Conservation (phyloP, 2,113 vertebrate species). For the Melanotaenia duboulayi region DNA sequence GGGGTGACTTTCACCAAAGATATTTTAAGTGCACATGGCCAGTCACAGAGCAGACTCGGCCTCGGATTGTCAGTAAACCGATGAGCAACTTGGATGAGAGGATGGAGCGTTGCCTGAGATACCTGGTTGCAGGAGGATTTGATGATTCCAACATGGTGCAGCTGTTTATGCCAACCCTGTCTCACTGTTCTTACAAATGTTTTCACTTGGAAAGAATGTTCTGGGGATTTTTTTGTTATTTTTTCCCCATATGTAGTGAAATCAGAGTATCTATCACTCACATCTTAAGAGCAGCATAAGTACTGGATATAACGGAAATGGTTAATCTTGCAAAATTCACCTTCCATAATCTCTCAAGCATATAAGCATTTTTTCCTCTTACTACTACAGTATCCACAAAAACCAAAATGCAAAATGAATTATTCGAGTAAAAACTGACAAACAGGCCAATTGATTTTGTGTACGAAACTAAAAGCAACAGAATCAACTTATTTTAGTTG, state of each 20-base stretch:
- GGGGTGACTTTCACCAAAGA: conserved; percentile 80
- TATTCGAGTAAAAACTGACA: neutral
- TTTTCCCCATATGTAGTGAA: neutral
- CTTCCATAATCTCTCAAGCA: neutral
- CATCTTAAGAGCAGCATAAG: neutral
- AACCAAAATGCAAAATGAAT: neutral
- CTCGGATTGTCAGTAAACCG: conserved; percentile 26
- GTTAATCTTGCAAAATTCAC: neutral
- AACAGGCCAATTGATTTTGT: neutral
- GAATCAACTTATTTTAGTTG: neutral
- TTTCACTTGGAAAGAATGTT: neutral
- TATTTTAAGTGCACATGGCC: conserved; percentile 72
- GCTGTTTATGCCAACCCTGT: neutral
- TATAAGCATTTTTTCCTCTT: neutral
- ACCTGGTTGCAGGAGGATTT: conserved; percentile 16
- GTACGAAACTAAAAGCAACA: neutral
- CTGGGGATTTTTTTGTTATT: neutral
- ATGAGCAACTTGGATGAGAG: conserved; percentile 28
- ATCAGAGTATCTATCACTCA: neutral
- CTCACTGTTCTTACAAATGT: neutral
- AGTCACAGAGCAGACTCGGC: conserved; percentile 44
- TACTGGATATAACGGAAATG: neutral
- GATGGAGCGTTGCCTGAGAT: conserved; percentile 28
- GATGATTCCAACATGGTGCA: conserved; percentile 23
- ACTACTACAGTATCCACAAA: neutral